phyloP scores from a whole-genome alignment of 1,140 invertebrate species.

The Caenorhabditis tropicalis region DNA sequence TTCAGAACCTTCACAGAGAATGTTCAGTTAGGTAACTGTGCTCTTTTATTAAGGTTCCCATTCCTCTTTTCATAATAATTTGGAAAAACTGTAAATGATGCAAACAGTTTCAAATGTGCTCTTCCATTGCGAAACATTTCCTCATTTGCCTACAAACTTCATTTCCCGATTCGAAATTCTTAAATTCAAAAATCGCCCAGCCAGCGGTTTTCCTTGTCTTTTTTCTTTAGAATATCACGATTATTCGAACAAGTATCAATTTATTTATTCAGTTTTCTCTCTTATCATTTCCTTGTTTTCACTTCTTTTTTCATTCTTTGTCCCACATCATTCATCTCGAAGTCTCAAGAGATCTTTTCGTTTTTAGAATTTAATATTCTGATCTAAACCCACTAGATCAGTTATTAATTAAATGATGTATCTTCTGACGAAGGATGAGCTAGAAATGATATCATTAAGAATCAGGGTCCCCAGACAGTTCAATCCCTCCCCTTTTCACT shows the following conservation, averaged over 20 bases:
- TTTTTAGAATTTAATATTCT: background rate
- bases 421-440: background rate
- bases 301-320: background rate
- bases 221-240: too few species aligned
- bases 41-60: too few species aligned
- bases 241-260: too few species aligned
- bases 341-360: background rate
- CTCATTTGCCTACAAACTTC: background rate
- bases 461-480: background rate
- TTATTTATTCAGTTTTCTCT: background rate
- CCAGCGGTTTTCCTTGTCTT: too few species aligned
- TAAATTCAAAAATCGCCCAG: too few species aligned
- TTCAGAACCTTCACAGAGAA: too few species aligned
- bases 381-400: background rate
- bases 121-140: background rate
- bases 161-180: too few species aligned
- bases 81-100: background rate
- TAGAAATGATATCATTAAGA: background rate
- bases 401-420: background rate
- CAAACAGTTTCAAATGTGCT: background rate
- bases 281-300: background rate
- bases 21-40: too few species aligned
- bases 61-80: too few species aligned
- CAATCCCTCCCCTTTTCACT: background rate
- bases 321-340: background rate